Conservation (phyloP, 2,797 vertebrate species). For the Spatula clypeata region DNA sequence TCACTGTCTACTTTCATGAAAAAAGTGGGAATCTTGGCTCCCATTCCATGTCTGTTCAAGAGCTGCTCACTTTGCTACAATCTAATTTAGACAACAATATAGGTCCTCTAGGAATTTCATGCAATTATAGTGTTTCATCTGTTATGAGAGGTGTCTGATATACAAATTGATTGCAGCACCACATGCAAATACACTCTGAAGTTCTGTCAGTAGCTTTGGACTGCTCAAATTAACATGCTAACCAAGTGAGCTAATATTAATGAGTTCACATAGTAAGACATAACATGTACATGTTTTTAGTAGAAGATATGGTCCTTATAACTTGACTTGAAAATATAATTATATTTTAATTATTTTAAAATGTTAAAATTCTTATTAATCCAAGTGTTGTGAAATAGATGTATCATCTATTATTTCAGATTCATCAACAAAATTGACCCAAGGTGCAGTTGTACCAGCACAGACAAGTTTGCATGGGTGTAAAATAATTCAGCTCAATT, state of each 20-base stretch:
- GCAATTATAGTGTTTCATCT: neutral
- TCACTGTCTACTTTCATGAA: rapidly evolving
- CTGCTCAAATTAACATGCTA: neutral
- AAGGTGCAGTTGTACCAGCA: neutral
- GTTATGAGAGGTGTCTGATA: neutral
- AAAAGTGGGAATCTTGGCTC: neutral
- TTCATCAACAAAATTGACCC: neutral
- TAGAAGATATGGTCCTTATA: neutral
- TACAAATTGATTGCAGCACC: neutral
- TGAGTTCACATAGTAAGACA: neutral
- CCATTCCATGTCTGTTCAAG: neutral
- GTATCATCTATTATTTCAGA: neutral
- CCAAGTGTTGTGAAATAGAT: neutral
- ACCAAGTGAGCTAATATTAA: neutral
- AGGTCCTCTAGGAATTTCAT: rapidly evolving
- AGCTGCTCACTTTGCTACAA: neutral
- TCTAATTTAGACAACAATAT: neutral
- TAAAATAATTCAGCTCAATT: neutral
- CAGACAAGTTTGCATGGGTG: neutral
- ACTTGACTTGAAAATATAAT: neutral
- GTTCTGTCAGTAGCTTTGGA: neutral
- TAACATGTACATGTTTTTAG: neutral
- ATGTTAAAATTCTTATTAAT: neutral
- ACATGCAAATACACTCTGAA: neutral
- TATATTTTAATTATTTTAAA: neutral